These are phyloP conservation scores for Abrostola triplasia DNA, from an alignment of 2,888 invertebrate species.

Conservation along the genomic window DNA sequence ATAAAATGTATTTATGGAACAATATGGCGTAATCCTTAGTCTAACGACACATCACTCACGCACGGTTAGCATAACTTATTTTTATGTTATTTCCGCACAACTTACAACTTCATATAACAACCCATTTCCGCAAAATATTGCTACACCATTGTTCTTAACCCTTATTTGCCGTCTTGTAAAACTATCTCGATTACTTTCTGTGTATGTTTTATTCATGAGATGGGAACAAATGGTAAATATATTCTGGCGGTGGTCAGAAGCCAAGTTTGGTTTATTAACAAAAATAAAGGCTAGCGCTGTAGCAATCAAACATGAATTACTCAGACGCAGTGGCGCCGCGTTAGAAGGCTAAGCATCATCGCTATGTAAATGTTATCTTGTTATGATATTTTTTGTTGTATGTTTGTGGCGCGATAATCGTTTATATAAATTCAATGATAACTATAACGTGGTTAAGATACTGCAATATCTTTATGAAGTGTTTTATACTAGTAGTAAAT, in stretches of 20 bases:
- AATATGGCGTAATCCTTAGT: conserved; percentile 43
- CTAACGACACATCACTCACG: conserved; percentile 29
- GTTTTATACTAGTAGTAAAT: background rate
- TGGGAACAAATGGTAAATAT: conserved; percentile 59
- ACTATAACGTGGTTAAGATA: conserved; percentile 4
- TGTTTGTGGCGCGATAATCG: conserved; percentile 25
- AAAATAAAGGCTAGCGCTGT: conserved; percentile 51
- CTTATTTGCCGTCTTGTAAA: conserved; percentile 54
- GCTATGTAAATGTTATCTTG: conserved; percentile 53
- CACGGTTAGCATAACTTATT: conserved; percentile 37
- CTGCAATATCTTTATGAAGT: background rate
- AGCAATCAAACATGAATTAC: conserved; percentile 56
- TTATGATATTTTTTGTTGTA: conserved; percentile 45
- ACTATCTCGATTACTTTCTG: conserved; percentile 51
- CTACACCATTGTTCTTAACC: conserved; percentile 52
- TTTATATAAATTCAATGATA: conserved; percentile 26
- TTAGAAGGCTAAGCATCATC: conserved; percentile 41
- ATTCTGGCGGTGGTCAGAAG: conserved; percentile 58
- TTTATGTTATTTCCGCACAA: conserved; percentile 21
- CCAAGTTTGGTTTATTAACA: conserved; percentile 51
- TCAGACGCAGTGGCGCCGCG: conserved; percentile 50
- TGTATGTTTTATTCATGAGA: conserved; percentile 74
- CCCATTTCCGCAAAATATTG: conserved; percentile 48
- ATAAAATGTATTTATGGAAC: conserved; percentile 57
- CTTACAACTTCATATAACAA: conserved; percentile 27